Percentiles rank a stretch among this genome's conserved stretches.
Evolutionary conservation across 2,113 vertebrate genomes (phyloP).

Genomic region (Scolopax mira): DNA sequence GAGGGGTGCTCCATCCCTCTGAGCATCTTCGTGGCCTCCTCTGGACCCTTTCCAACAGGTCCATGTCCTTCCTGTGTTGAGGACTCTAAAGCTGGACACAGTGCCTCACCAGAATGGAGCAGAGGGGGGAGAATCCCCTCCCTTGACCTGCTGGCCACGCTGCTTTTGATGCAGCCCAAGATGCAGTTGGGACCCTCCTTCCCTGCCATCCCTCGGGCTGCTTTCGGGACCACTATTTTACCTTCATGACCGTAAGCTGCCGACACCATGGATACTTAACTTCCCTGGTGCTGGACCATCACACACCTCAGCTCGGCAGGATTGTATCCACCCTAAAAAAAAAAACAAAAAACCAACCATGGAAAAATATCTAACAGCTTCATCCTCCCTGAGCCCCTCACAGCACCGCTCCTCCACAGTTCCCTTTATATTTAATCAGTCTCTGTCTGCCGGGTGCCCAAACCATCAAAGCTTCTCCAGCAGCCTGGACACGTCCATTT

Average conservation of each 20-base stretch:
- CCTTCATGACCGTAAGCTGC: neutral
- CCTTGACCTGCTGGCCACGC: no score
- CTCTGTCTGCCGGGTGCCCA: neutral
- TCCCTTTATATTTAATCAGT: neutral
- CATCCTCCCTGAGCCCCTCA: neutral
- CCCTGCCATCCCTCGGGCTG: neutral
- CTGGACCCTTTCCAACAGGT: no score
- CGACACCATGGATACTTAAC: neutral
- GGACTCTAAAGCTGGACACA: no score
- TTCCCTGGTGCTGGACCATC: neutral
- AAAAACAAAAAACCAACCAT: no score
- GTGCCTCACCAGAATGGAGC: no score
- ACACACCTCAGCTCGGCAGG: neutral
- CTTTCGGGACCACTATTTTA: neutral
- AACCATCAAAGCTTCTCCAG: neutral
- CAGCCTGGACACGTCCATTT: neutral
- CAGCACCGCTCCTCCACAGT: neutral
- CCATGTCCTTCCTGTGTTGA: no score
- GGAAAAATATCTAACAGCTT: neutral
- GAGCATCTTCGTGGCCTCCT: no score
- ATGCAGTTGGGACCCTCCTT: neutral
- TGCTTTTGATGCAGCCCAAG: no score
- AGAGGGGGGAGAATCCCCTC: no score
- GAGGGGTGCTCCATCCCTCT: no score
- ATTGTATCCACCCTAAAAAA: rapidly evolving